Base-by-base conservation (phyloP, 2,113 vertebrate genomes). In the Corythornis cristatus region DNA sequence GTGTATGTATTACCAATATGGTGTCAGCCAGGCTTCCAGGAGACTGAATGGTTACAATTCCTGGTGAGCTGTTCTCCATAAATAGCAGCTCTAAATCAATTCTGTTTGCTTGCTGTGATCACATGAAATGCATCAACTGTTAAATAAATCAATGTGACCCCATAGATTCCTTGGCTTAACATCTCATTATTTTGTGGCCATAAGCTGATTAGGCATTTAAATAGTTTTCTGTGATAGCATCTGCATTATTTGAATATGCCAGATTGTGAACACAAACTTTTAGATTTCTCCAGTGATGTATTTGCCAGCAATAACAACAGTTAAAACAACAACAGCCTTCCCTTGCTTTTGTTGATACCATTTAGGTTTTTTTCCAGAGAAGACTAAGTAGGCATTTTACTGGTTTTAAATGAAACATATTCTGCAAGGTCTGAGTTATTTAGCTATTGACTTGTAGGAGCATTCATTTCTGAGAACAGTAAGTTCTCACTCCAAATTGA, bases 31-130 rank as follows among this genome's bases (percentile, higher is more conserved):
- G 74, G 48, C 87, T 83, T 96, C 66, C 46, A 89, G 61, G 83
- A 89, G 26, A 45, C 54, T 51, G 28, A 75, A 83, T 51, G 77
- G 94, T 90, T 77, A 89, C 40, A 96, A 68, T 26, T 84, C 42
- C 50, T 91, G 91, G 87, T 93, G 87, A 95, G 53, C 58, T 56
- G 64, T 86, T 17, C 50, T 75, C 60, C 84, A 48, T 83, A 95
- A 97, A 95, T 56, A 96, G 91, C 76, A 83, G n/a, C 86, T 74
- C n/a, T 83, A 80, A 97, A 96, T 93, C 87, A 89, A 86, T 96
- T 95, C 60, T 95, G 66, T 93, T 88, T 93, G 56, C 60, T 93
- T 96, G 57, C 45, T 95, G n/a, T 58, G 37, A 42, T 93, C 87
- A 31, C 77, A 86, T 81, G 71, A 96, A 95, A 88, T 42, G 80